Base-by-base conservation (phyloP, 2,888 invertebrate genomes). In the Ganaspis brasiliensis region DNA sequence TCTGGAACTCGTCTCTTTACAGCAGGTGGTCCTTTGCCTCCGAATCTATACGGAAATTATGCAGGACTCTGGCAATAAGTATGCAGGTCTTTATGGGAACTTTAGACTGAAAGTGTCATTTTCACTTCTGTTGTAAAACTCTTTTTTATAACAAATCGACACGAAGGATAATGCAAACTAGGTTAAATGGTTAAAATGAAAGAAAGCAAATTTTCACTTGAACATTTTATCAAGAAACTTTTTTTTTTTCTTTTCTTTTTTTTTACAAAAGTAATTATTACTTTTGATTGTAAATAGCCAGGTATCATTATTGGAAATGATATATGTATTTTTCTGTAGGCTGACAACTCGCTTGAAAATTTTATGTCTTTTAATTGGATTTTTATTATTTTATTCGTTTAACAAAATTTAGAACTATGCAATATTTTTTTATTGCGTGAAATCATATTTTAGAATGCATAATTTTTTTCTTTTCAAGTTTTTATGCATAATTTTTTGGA, bases 21-120 rank as follows among this genome's bases (percentile, higher is more conserved):
- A 0, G 98, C 98, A 10, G 99, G 99, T 9, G 98, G 98, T 0
- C 99, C 99, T 0, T 93, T 99, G 74, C 97, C 98, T 31, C 97
- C 97, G 2, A 97, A 96, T 73, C 93, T 98, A 45, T 96, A 96
- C 81, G 99, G 99, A 74, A 98, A 98, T 93, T 98, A 98, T 92
- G 98, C 98, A 35, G 98, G 97, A 45, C 93, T 98, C 79, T 98
- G 98, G 98, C 97, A 97, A 93, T 98, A 93, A 93, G 72, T 63
- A 67, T 67, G 24, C 24, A 45, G 6, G 63, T 45, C 24, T 45
- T 67, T 21, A 67, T 12, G 24, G 14, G 24, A 67, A 45, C 40
- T 40, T 67, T 67, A 67, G 63, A 67, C 63, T 67, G 63, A 67
- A 67, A 57, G 52, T 72, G 71, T 72, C 31, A 12, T 37, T 26